Base-by-base conservation (phyloP, 2,888 invertebrate genomes). In the Pedicia rivosa region DNA sequence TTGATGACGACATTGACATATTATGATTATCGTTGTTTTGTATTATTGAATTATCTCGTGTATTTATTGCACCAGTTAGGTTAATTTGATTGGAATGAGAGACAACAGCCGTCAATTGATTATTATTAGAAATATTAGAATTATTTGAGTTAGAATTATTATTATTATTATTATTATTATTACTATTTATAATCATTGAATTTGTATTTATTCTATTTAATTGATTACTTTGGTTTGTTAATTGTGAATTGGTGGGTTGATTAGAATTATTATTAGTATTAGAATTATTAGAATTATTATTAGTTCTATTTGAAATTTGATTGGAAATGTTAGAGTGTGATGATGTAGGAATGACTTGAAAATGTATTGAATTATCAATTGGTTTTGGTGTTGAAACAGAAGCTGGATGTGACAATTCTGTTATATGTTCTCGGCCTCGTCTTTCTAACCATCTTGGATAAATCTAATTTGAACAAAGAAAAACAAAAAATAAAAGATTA, bases 371-470 rank as follows among this genome's bases (percentile, higher is more conserved):
- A 48, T 34, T 46, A 51, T 48, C 46, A 46, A 51, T 42, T 44
- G 48, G 36, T 44, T 47, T 43, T 27, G 40, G 43, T 39, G 46
- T 37, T 40, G 42, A 29, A 38, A 41, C 36, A 29, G 42, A 37
- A 40, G 39, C 31, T 43, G 43, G 37, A 47, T 1, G 48, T 19
- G 48, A 49, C 42, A 48, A 50, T 43, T 56, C 46, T 58, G 55
- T 51, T 58, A 58, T 42, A 58, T 58, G 47, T 58, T 58, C 41
- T 58, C 56, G 28, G 54, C 58, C 39, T 52, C 51, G 41, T 55
- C 57, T 40, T 57, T 61, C 61, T 15, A 58, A 50, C 60, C 61
- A 61, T 28, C 60, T 55, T 3, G 60, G 55, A 43, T 61, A 61
- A 1, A 61, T 46, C 56, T 59, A 14, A n/a, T 26, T 20, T 26